Evolutionary conservation across 2,888 invertebrate genomes (phyloP), one percentile per base, ranked within the genome.

Genomic region (Synergus laeviventris): DNA sequence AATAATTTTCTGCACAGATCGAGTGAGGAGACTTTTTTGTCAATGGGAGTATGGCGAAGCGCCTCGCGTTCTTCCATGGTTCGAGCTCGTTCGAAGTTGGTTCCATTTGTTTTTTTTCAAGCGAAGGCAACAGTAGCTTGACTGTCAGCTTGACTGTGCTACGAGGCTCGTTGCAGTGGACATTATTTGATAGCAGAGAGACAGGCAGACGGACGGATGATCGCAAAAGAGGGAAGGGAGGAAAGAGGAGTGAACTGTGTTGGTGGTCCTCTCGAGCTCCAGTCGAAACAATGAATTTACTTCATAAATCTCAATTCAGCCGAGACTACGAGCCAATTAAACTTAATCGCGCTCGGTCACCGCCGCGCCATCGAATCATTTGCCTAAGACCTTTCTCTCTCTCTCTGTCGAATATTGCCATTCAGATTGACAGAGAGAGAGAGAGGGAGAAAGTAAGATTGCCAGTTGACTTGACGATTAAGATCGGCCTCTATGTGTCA

Each of bases 221-320:
- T 77, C 79, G 76, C 75, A 75, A 77, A 74, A 79, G 81, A 76
- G 80, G 77, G 76, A 75, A 77, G 73, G 78, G 80, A 76, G 73
- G 76, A 59, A 70, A 49, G 70, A 75, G 66, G 81, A 82, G 79
- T 74, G 76, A 81, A 79, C 87, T 79, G 84, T 87, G 86, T 84
- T 87, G 90, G 90, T 90, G 90, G 90, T 89, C 89, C 87, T 81
- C 83, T 77, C 82, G 81, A 45, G 82, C 84, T 81, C 82, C 83
- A 87, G 85, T 87, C 87, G 85, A 89, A 89, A 90, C 90, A 90
- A 90, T 89, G 89, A 90, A 90, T 90, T 90, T 90, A 89, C 89
- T 90, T 90, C 90, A 90, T 90, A 90, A 90, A 90, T 90, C 90
- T 89, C 88, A 90, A 90, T 90, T 90, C 88, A 89, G 83, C 82